Conservation (phyloP, 1,140 invertebrate species). For the Musca vetustissima region DNA sequence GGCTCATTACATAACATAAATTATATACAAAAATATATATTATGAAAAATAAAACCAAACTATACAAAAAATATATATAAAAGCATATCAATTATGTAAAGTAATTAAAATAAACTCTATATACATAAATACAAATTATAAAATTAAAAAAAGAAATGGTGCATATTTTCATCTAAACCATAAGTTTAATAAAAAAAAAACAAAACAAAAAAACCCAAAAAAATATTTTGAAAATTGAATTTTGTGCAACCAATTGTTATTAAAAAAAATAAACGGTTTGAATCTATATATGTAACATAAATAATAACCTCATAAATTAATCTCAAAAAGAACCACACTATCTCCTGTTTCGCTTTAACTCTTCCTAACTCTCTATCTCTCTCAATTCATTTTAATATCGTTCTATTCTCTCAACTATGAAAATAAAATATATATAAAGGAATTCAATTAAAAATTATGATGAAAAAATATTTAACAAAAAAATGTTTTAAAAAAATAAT, state of each 20-base stretch:
- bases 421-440: background rate
- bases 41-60: background rate
- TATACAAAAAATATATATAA: background rate
- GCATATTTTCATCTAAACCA: background rate
- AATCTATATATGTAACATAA: background rate
- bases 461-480: conserved; percentile 29
- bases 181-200: conserved; percentile 12
- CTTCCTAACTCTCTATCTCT: no score
- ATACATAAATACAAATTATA: background rate
- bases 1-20: background rate
- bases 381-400: conserved; percentile 6
- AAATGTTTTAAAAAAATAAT: conserved; percentile 20
- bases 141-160: background rate
- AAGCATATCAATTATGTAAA: conserved; percentile 16
- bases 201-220: background rate
- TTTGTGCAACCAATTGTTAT: background rate
- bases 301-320: background rate
- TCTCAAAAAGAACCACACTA: no score
- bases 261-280: conserved; percentile 1
- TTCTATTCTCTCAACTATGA: background rate
- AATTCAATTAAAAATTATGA: conserved; percentile 16
- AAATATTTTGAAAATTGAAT: background rate
- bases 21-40: background rate
- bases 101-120: background rate
- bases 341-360: no score